phyloP scores from a whole-genome alignment of 1,140 invertebrate species.

The Cardiocondyla obscurior region DNA sequence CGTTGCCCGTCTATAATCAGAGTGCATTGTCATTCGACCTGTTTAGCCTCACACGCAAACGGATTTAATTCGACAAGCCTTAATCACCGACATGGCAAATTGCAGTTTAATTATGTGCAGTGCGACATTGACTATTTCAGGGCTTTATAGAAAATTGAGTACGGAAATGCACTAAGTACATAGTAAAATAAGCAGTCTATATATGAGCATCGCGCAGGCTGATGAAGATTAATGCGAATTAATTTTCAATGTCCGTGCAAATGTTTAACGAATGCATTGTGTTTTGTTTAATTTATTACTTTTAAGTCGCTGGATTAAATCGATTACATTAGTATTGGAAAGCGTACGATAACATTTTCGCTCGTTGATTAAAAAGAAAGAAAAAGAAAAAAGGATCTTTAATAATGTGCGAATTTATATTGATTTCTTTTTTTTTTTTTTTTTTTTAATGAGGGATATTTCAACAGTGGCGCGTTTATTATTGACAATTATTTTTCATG shows the following conservation, averaged over 20 bases:
- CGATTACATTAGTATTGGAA: not conserved
- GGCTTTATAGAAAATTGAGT: not conserved
- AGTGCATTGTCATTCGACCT: conserved; percentile 23
- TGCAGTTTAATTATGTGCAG: conserved; percentile 44
- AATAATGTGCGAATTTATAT: not conserved
- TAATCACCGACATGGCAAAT: conserved; percentile 44
- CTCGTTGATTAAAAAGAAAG: too few relatives aligned
- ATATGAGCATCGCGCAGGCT: not conserved
- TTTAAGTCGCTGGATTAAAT: not conserved
- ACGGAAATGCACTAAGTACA: not conserved
- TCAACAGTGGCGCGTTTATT: not conserved
- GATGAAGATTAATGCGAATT: not conserved
- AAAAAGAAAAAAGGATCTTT: not conserved
- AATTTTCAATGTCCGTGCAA: not conserved
- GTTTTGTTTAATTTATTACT: not conserved
- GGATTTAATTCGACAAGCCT: conserved; percentile 53
- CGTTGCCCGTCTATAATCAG: conserved; percentile 33
- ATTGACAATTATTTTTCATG: not conserved
- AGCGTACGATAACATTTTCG: not conserved
- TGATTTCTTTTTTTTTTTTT: too few relatives aligned
- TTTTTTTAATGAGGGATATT: not conserved
- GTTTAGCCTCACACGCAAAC: conserved; percentile 35
- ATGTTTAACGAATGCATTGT: conserved; percentile 12
- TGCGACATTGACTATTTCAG: conserved; percentile 28
- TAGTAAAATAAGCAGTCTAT: not conserved